Conservation (phyloP, 2,888 invertebrate genomes). For the Tiliacea aurago region DNA sequence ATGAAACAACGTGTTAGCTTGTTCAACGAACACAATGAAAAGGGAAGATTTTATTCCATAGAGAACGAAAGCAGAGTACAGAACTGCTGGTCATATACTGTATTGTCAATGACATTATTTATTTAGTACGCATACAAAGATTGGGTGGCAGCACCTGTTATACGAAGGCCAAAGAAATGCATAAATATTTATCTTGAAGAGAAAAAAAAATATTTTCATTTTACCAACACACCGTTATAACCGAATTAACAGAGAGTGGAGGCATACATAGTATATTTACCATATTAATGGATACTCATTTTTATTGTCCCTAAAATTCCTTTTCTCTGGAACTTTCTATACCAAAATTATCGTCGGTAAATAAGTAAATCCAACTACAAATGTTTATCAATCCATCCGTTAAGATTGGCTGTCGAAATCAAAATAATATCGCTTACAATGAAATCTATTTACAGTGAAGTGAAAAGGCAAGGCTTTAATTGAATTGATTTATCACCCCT, state of each 20-base stretch:
- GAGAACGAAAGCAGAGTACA: no score
- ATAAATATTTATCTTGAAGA: constrained; percentile 26
- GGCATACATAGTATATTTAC: constrained; percentile 39
- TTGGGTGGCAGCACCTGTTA: no score
- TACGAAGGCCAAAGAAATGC: constrained; percentile 32
- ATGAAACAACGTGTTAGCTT: no score
- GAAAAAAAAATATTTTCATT: constrained; percentile 21
- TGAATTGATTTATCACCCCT: constrained; percentile 53
- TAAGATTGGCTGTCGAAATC: constrained; percentile 39
- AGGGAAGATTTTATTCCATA: no score
- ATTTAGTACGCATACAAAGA: no score
- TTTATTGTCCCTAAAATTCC: constrained; percentile 42
- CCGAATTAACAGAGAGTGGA: constrained; percentile 19
- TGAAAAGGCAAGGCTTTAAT: constrained; percentile 51
- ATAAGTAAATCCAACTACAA: constrained; percentile 46
- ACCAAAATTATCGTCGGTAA: constrained; percentile 37
- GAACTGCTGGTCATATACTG: no score
- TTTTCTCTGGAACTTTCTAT: constrained; percentile 26
- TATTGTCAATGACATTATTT: no score
- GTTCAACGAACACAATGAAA: no score
- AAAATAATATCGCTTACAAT: constrained; percentile 52
- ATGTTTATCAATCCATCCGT: constrained; percentile 44
- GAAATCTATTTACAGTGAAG: constrained; percentile 39
- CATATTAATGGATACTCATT: constrained; percentile 62
- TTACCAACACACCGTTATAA: not conserved